These are phyloP conservation scores for Condylura cristata DNA, from an alignment of 2,113 vertebrate species.

Conservation along the genomic window DNA sequence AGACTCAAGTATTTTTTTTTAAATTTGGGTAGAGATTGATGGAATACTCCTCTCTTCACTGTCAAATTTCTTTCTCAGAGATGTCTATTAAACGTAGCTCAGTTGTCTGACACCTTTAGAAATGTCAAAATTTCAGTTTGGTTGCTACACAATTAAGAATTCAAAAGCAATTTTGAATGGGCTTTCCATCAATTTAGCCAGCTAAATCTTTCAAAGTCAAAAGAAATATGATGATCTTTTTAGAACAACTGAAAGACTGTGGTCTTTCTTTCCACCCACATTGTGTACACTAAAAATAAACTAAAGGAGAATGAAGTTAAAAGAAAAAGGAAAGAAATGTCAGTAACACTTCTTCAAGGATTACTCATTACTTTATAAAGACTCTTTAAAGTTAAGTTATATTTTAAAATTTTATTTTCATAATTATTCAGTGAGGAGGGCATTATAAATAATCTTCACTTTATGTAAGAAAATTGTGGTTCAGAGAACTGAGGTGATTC, in stretches of 20 bases:
- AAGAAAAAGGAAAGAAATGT: neutral
- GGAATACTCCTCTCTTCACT: constrained; percentile 16
- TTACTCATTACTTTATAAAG: neutral
- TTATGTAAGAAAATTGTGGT: neutral
- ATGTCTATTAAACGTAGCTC: neutral
- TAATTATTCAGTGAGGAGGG: neutral
- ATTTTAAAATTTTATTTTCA: neutral
- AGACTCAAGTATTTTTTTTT: neutral
- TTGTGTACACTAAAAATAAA: neutral
- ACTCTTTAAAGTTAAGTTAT: neutral
- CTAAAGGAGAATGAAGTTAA: neutral
- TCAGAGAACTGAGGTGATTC: neutral
- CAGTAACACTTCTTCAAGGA: neutral
- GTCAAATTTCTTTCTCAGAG: constrained; percentile 29
- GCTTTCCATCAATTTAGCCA: constrained; percentile 2
- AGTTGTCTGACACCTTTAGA: constrained; percentile 41
- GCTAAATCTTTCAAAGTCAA: constrained; percentile 14
- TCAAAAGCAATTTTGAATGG: constrained; percentile 48
- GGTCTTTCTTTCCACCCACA: neutral
- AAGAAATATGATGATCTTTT: constrained; percentile 28
- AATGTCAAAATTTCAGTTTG: constrained; percentile 43
- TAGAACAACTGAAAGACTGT: neutral
- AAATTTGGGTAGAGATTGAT: neutral
- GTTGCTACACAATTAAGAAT: constrained; percentile 35
- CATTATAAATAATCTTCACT: neutral